These are phyloP conservation scores for Bucorvus abyssinicus DNA, from an alignment of 2,797 vertebrate genomes.

Conservation along the genomic window DNA sequence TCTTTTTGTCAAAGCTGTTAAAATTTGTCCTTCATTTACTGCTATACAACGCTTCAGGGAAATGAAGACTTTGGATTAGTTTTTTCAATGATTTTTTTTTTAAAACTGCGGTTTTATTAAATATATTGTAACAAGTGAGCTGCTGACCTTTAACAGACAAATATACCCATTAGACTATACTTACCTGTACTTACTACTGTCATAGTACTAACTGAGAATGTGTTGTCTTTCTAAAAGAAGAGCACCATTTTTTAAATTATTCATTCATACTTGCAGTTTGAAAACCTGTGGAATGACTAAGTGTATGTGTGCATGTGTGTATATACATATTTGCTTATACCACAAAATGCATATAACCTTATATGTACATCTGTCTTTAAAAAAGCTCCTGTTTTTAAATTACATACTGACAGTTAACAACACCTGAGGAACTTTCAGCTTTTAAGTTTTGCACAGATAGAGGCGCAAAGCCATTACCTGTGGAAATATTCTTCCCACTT, in stretches of 20 bases:
- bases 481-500: not conserved
- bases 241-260: not conserved
- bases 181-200: not conserved
- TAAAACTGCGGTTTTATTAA: not conserved
- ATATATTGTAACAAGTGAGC: not conserved
- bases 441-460: not conserved
- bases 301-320: not conserved
- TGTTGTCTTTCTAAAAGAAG: not conserved
- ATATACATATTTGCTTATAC: too few relatives aligned
- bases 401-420: not conserved
- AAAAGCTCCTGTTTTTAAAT: not conserved
- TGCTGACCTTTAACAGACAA: not conserved
- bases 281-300: not conserved
- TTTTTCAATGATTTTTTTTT: not conserved
- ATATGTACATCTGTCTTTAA: fast-evolving
- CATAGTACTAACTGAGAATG: not conserved
- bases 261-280: not conserved
- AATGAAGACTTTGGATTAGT: not conserved
- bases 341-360: fast-evolving
- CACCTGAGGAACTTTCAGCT: not conserved
- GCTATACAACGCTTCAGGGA: not conserved
- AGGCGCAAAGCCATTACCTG: not conserved
- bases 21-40: not conserved
- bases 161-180: not conserved
- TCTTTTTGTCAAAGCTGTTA: conserved; percentile 39